Base-by-base conservation (phyloP, 2,797 vertebrate species). In the Esox lucius region DNA sequence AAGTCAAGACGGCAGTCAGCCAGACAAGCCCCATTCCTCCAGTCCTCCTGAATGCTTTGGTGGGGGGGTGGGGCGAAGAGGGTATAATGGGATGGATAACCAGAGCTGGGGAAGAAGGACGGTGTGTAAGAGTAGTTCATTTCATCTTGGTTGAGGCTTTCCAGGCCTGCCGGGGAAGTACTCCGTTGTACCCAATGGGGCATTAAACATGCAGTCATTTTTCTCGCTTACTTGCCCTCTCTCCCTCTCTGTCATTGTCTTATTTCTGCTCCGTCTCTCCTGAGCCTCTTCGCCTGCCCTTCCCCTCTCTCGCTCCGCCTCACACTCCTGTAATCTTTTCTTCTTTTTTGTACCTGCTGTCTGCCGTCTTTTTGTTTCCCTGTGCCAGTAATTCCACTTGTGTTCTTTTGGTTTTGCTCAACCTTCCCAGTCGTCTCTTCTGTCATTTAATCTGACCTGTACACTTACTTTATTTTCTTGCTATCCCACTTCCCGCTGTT, bases 81-180 rank as follows among this genome's bases (percentile, higher is more conserved):
- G 33, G 71, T 7, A 26, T n/a, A 62, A 22, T 12, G 62, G 51
- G 48, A 61, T 16, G 69, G 61, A 70, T 53, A 56, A 80, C 28
- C 68, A 76, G 39, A 72, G 66, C 49, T 76, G 68, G 68, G 33
- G 59, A 5, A 35, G 42, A 12, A 7, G 17, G 65, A 39, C 17
- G 68, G 65, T 42, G 39, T 42, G 28, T 31, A 31, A 28, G n/a
- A 62, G 46, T 74, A 17, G 49, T 53, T 53, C 49, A 19, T 9
- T 56, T n/a, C n/a, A 9, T 59, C 53, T 75, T 49, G n/a, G 61
- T 74, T 72, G 13, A 61, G 70, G 59, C 53, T 67, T 59, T 51
- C 31, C 53, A 42, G 65, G 77, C 46, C 56, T 5, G 67, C 61
- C 39, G n/a, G 22, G 42, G n/a, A 16, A 16, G 5, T 42, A 24